Evolutionary conservation across 2,888 invertebrate genomes (phyloP).

Genomic region (Halictus quadricinctus): DNA sequence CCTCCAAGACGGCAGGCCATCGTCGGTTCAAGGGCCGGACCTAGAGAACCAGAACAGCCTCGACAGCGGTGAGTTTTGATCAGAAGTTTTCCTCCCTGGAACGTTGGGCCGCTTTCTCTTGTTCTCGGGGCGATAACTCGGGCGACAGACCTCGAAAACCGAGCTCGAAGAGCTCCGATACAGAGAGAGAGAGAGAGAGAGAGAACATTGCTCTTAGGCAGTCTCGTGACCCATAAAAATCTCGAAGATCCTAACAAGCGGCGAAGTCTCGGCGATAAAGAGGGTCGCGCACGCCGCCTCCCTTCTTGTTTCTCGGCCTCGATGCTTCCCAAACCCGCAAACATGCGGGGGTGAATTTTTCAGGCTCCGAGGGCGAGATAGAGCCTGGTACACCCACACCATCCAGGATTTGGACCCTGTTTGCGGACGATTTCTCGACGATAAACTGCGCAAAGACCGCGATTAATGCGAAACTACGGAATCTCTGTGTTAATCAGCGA

Average conservation of each 20-base stretch:
- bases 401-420: not conserved
- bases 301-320: constrained; percentile 40
- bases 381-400: not conserved
- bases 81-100: not conserved
- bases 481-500: not conserved
- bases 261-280: constrained; percentile 49
- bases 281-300: constrained; percentile 40
- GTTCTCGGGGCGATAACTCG: not conserved
- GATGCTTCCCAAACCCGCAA: constrained; percentile 20
- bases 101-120: too few species aligned
- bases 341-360: constrained; percentile 53
- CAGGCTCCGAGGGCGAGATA: constrained; percentile 20
- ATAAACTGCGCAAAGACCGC: not conserved
- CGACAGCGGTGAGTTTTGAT: constrained; percentile 75
- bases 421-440: not conserved
- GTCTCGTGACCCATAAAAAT: constrained; percentile 51
- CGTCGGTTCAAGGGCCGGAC: constrained; percentile 72
- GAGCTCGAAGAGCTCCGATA: not conserved
- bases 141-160: not conserved
- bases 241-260: constrained; percentile 53
- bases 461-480: not conserved
- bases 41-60: constrained; percentile 78
- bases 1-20: constrained; percentile 67
- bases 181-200: not conserved
- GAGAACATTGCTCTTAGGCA: constrained; percentile 18